Percentiles rank a stretch among this genome's conserved stretches.
Conservation (phyloP, 2,797 vertebrate genomes). For the Eutrigla gurnardus region DNA sequence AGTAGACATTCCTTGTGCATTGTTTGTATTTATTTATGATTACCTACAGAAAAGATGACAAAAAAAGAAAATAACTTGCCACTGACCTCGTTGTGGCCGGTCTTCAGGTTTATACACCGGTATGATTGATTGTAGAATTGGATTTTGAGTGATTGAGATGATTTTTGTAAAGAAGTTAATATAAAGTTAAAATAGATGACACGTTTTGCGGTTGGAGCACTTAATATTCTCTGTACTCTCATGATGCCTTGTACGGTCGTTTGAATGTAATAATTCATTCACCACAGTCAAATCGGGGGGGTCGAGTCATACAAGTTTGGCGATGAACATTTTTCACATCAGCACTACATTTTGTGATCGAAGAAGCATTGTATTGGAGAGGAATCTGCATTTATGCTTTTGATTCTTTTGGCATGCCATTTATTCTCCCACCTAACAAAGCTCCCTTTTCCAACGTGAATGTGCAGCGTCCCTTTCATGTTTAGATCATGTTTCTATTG, state of each 20-base stretch:
- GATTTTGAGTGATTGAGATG: constrained; percentile 87
- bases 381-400: constrained; percentile 89
- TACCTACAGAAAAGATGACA: constrained; percentile 85
- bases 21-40: constrained; percentile 99
- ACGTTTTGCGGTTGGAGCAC: constrained; percentile 89
- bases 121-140: constrained; percentile 91
- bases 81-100: constrained; percentile 85
- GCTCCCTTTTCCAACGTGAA: constrained; percentile 88
- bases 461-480: constrained; percentile 92
- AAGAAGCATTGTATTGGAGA: constrained; percentile 85
- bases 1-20: constrained; percentile 98
- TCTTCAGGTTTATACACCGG: constrained; percentile 89
- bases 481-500: constrained; percentile 75
- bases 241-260: constrained; percentile 78
- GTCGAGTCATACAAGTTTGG: constrained; percentile 77
- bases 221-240: constrained; percentile 85
- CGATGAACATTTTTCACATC: constrained; percentile 79
- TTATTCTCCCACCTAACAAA: constrained; percentile 89
- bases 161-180: constrained; percentile 70
- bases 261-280: constrained; percentile 81
- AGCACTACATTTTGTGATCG: constrained; percentile 88
- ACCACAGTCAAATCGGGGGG: constrained; percentile 86
- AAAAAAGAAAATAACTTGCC: constrained; percentile 66
- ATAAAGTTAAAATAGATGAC: constrained; percentile 78
- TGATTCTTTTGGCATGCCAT: constrained; percentile 93